phyloP scores from a whole-genome alignment of 2,888 invertebrate genomes.

The Melinaea menophilus region DNA sequence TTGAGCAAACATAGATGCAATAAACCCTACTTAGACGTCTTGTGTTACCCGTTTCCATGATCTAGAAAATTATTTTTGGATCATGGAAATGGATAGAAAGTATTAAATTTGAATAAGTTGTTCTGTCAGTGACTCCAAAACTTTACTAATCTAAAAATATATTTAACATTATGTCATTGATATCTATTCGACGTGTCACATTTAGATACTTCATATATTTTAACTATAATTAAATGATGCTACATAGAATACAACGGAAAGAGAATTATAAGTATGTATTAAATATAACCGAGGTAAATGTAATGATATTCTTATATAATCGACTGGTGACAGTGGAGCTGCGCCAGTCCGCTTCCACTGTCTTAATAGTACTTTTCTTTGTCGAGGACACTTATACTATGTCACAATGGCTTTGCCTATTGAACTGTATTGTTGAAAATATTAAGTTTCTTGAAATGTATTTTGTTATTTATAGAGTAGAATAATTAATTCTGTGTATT shows the following conservation, averaged over 20 bases:
- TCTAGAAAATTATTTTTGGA: background rate
- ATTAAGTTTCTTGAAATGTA: slow-evolving; percentile 34
- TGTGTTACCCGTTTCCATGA: slow-evolving; percentile 5
- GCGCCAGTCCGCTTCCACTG: slow-evolving; percentile 38
- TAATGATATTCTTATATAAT: slow-evolving; percentile 29
- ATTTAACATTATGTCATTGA: too few relatives aligned
- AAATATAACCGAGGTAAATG: too few relatives aligned
- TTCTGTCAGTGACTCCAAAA: too few relatives aligned
- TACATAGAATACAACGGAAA: too few relatives aligned
- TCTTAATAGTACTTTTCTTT: slow-evolving; percentile 64
- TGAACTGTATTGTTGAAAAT: slow-evolving; percentile 48
- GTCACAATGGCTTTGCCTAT: slow-evolving; percentile 56
- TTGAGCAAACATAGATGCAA: slow-evolving; percentile 70
- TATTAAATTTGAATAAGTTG: too few relatives aligned
- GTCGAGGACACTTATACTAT: slow-evolving; percentile 58
- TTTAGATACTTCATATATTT: too few relatives aligned
- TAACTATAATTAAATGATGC: too few relatives aligned
- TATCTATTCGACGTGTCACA: too few relatives aligned
- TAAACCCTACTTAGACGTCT: slow-evolving; percentile 63
- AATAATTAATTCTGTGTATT: slow-evolving; percentile 2
- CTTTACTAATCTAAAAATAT: too few relatives aligned
- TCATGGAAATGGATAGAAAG: too few relatives aligned
- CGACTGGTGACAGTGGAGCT: background rate
- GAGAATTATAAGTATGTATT: too few relatives aligned
- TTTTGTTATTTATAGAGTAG: background rate